Base-by-base conservation (phyloP, 2,888 invertebrate species). In the Nomada fabriciana region DNA sequence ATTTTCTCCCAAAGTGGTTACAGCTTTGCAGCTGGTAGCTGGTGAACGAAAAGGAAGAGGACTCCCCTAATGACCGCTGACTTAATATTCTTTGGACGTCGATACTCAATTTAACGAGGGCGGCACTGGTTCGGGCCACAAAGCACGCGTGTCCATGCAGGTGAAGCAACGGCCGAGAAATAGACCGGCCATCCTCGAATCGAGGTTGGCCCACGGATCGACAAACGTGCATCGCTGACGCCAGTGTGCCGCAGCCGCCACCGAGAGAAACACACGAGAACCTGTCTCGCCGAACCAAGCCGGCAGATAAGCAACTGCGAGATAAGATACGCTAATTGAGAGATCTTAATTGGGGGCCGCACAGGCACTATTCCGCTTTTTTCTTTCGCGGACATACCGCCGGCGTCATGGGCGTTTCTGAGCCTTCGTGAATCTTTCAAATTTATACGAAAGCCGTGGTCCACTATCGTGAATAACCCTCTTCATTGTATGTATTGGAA, bases 311-410 rank as follows among this genome's bases (percentile, higher is more conserved):
- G 88, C 82, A 86, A 85, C 85, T 80, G 71, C 82, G 73, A 87
- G 91, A 91, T 92, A 92, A 92, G 92, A 92, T 92, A 92, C 90
- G 88, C 90, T 92, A 92, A 92, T 92, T 92, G 91, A 92, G 91
- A 91, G 89, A 90, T 92, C 92, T 92, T 92, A 92, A 92, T 92
- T 92, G 90, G 89, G 80, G 75, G 76, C 83, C 78, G 80, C 74
- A 70, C 76, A 77, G 76, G 83, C 74, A 86, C 80, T 82, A 85
- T 82, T 73, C 55, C 10, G 42, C 75, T 68, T 69, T 80, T 71
- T 76, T 82, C 83, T 69, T 81, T 80, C 77, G 70, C 74, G 74
- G 65, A 70, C 67, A 65, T 73, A 73, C 81, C 79, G 71, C 68
- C 76, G 59, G 29, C 72, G 4, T 55, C 29, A 10, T 20, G 18